These are phyloP conservation scores for Mastigias papua DNA, from an alignment of 30 jellyfish, hydroid and myxozoan species.

Conservation along the genomic window DNA sequence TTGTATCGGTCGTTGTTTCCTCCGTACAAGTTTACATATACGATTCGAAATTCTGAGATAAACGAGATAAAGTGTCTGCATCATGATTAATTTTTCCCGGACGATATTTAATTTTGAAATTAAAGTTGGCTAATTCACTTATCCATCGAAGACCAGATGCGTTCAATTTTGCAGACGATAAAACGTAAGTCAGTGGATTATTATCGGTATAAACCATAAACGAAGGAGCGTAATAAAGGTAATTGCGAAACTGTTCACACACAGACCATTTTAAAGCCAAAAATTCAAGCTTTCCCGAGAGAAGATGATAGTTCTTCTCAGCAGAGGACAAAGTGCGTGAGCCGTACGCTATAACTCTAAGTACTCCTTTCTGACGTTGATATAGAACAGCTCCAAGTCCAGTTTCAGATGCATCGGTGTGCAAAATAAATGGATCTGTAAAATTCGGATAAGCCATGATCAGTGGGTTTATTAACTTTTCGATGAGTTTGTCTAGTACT, in stretches of 20 bases:
- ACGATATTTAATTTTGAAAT: slow-evolving; percentile 39
- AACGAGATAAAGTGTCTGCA: slow-evolving; percentile 35
- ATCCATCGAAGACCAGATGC: slow-evolving; percentile 51
- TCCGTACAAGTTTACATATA: slow-evolving; percentile 37
- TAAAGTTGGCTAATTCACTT: slow-evolving; percentile 25
- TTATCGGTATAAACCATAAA: slow-evolving; percentile 18
- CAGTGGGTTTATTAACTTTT: slow-evolving; percentile 9
- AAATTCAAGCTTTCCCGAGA: slow-evolving; percentile 49
- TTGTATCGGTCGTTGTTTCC: slow-evolving; percentile 3
- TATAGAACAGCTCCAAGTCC: slow-evolving; percentile 51
- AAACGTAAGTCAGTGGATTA: slow-evolving; percentile 25
- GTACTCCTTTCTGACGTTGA: neutral
- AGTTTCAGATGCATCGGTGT: slow-evolving; percentile 61
- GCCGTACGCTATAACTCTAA: slow-evolving; percentile 40
- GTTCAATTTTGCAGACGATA: slow-evolving; percentile 34
- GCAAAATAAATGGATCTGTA: slow-evolving; percentile 13
- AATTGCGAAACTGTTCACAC: slow-evolving; percentile 23
- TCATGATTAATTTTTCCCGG: slow-evolving; percentile 38
- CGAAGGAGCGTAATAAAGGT: slow-evolving; percentile 33
- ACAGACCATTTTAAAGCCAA: slow-evolving; percentile 52
- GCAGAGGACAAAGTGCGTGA: slow-evolving; percentile 47
- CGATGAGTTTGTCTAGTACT: neutral
- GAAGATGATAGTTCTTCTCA: no score
- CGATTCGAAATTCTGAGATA: slow-evolving; percentile 21
- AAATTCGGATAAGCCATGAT: slow-evolving; percentile 57